Evolutionary conservation across 2,797 vertebrate species (phyloP), one percentile per base, ranked within the genome.

Genomic region (Myiotriccus ornatus): DNA sequence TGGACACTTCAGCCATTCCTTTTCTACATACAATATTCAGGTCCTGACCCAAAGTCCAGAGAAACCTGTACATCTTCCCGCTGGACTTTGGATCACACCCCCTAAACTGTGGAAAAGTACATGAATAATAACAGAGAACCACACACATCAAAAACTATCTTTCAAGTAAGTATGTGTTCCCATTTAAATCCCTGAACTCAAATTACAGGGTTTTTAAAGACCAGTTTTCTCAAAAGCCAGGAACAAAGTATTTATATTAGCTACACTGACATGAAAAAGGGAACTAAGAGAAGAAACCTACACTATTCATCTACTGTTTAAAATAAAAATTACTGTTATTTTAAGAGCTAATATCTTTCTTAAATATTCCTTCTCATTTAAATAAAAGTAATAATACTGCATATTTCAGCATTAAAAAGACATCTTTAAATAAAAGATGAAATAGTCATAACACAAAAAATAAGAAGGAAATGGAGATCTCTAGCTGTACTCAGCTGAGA

Each of bases 181-280:
- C 63, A 90, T 93, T 97, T 93, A 94, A 95, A 94, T 91, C 77
- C 68, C 75, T 87, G 87, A 95, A 94, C 74, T 92, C 65, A 97
- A 97, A 97, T 97, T 96, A 95, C 65, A 96, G 95, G 91, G 73
- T 59, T 95, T 94, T 87, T 62, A 86, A 91, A 87, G 73, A 95
- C 35, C 46, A 79, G 85, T 90, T 93, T 94, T 90, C 94, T 94
- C 93, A 93, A 94, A 92, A 95, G 84, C 80, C 82, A 91, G 74
- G 92, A 95, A 87, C 41, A 94, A 96, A 82, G 95, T 95, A 85
- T 93, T 95, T 95, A 85, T 94, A 95, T 96, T 95, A 96, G 65
- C 89, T 83, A 17, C 34, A 34, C 22, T 76, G 55, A 91, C 95
- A 78, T 78, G 81, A 78, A 93, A 96, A 93, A 41, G 62, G 37